A percentile compares a stretch with the other conserved stretches of the same genome.
Evolutionary conservation across 1,140 invertebrate genomes (phyloP).

Genomic region (Globodera rostochiensis): DNA sequence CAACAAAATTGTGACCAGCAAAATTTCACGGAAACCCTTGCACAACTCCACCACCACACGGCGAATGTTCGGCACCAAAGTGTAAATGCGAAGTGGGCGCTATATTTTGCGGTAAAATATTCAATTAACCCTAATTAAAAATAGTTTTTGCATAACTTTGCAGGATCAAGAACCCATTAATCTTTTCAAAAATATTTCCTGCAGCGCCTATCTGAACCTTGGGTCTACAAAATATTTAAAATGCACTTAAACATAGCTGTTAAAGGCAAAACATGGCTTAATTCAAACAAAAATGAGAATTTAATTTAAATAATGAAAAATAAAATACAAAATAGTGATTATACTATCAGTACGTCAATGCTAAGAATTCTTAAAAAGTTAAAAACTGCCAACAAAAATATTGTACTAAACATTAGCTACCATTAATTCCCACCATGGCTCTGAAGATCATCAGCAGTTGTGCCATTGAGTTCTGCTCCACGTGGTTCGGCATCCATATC

Average conservation of each 20-base stretch:
- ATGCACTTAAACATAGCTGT: too few species aligned
- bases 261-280: too few species aligned
- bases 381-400: too few species aligned
- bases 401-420: too few species aligned
- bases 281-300: too few species aligned
- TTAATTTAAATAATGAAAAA: too few species aligned
- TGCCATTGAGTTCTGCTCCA: constrained; percentile 85
- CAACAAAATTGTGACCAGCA: constrained; percentile 90
- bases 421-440: constrained; percentile 72
- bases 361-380: too few species aligned
- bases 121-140: too few species aligned
- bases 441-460: constrained; percentile 93
- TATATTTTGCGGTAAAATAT: neutral
- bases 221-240: too few species aligned
- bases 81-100: constrained; percentile 92
- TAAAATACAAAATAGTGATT: too few species aligned
- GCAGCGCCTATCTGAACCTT: too few species aligned
- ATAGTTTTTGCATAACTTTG: neutral
- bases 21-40: constrained; percentile 96
- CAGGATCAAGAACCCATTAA: neutral
- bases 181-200: neutral
- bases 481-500: constrained; percentile 92
- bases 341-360: too few species aligned
- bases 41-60: constrained; percentile 99
- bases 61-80: constrained; percentile 97